Evolutionary conservation across 2,797 vertebrate species (phyloP).

Genomic region (Pantherophis alleghaniensis): DNA sequence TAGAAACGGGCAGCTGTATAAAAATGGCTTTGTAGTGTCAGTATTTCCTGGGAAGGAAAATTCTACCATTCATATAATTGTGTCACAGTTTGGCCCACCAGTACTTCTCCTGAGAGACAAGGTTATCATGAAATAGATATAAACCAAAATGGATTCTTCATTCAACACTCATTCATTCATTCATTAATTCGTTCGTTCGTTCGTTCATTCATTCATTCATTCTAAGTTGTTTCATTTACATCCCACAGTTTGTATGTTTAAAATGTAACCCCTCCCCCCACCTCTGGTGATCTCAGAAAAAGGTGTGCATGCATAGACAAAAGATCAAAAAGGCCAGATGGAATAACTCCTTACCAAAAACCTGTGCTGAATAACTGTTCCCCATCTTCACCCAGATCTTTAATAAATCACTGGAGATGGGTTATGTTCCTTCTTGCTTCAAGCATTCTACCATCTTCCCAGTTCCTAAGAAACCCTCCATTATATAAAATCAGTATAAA

Average conservation of each 20-base stretch:
- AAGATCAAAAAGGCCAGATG: background rate
- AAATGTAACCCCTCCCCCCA: background rate
- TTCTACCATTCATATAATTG: background rate
- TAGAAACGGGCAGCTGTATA: background rate
- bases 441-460: background rate
- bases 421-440: background rate
- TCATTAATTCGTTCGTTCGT: background rate
- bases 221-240: background rate
- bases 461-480: background rate
- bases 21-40: background rate
- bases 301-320: background rate
- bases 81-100: background rate
- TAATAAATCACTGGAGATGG: background rate
- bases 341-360: background rate
- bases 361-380: background rate
- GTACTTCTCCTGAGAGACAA: background rate
- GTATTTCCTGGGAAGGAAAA: background rate
- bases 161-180: background rate
- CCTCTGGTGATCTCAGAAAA: background rate
- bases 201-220: background rate
- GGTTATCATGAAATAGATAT: background rate
- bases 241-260: background rate
- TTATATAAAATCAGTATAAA: too few relatives aligned
- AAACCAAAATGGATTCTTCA: background rate
- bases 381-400: background rate